Base-by-base conservation (phyloP, 2,797 vertebrate species). In the Bradypodion ventrale region DNA sequence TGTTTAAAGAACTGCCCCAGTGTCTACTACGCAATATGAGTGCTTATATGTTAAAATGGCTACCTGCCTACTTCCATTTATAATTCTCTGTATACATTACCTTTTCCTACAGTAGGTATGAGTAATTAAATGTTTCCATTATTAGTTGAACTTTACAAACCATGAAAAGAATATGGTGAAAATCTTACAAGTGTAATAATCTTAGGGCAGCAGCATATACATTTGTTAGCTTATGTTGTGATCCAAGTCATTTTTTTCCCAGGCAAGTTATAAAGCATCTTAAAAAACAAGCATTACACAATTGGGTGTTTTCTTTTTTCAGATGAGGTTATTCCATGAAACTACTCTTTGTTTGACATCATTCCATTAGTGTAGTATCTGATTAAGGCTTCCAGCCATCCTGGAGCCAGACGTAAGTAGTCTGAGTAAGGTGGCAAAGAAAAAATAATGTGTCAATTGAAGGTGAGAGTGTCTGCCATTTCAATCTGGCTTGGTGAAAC, bases 211-310 rank as follows among this genome's bases (percentile, higher is more conserved):
- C 93, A 94, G 93, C 91, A 94, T 93, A 89, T 94, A 91, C 84
- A 62, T 95, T 94, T 95, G 80, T 82, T 81, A 91, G 87, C 88
- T 95, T 95, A 93, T 85, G 10, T 83, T 90, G 90, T 87, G 92
- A 96, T 95, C 92, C 93, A 94, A 95, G 91, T 93, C 68, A 95
- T 96, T 96, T 96, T 95, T 95, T 15, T 96, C 95, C 95, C 94
- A 96, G 85, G 62, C 90, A 49, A 93, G 91, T 91, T 92, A 94
- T 96, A 95, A 96, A 95, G 89, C 80, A 92, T 87, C 85, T 83
- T 68, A 87, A 89, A n/a, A 93, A 95, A 95, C 95, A 96, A 96
- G 89, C 29, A 89, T 93, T 93, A 92, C 92, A 95, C 92, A 95
- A 94, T 96, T 95, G 29, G 63, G 19, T 80, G 37, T 62, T 49